Conservation (phyloP, 2,113 vertebrate genomes). For the Neoarius graeffei region DNA sequence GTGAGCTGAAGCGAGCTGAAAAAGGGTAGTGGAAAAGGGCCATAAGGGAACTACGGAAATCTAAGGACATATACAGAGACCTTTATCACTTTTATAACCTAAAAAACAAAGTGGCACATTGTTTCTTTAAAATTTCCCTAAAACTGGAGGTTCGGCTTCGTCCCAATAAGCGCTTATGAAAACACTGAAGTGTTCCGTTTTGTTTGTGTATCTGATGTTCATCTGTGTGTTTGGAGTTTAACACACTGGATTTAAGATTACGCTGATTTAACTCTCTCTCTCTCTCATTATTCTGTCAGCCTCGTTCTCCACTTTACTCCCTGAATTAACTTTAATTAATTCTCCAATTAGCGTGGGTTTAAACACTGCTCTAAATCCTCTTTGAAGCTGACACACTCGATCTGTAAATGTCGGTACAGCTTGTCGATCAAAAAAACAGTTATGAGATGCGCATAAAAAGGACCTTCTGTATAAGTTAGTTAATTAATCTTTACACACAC, state of each 20-base stretch:
- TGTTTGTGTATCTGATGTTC: background rate
- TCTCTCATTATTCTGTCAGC: background rate
- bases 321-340: background rate
- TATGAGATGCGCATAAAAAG: background rate
- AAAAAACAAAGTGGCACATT: background rate
- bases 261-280: background rate
- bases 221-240: background rate
- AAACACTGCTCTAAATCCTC: background rate
- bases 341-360: background rate
- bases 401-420: background rate
- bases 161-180: background rate
- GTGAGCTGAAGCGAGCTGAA: too few relatives aligned
- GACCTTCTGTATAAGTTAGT: background rate
- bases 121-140: background rate
- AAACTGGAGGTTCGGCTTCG: background rate
- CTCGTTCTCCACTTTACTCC: background rate
- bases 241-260: background rate
- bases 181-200: background rate
- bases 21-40: too few relatives aligned
- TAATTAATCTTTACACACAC: background rate
- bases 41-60: background rate
- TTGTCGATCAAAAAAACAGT: background rate
- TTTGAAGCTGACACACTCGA: background rate
- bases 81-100: background rate
- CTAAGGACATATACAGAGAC: background rate